Evolutionary conservation across 2,797 vertebrate species (phyloP), one percentile per base, ranked within the genome.

Genomic region (Amblyopsis hoosieri): DNA sequence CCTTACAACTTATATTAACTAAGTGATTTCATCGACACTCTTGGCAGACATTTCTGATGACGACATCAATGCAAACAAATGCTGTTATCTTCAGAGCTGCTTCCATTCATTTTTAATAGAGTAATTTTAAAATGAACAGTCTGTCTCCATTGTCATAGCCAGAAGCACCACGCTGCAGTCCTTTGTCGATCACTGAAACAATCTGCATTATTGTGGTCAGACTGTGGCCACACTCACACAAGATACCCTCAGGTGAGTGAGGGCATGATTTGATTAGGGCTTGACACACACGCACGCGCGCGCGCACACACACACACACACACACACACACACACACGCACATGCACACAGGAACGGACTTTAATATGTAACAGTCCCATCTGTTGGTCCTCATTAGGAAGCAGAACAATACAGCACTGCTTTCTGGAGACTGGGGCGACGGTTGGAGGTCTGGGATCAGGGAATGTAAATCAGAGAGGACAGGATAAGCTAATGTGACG

Each of bases 31-130:
- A 11, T 54, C 52, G 17, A 3, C 12, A 7, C 49, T 9, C n/a
- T 51, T 14, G 15, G 8, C 15, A 53, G 23, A 11, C 17, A 53
- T 23, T 53, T 72, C 75, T 63, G 71, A 75, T 61, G 59, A 55
- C 8, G 8, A 42, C 9, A 2, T 54, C 72, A 66, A 52, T 77
- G 4, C n/a, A 56, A 55, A 12, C 51, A 19, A 54, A 12, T 37
- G 55, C 52, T 46, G 54, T 75, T 75, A 63, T 45, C 9, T 48
- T 62, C 45, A 14, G 1, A 12, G 23, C 33, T 56, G 12, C 57
- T 6, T 0, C n/a, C 60, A 83, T 80, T 45, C 45, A 83, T 80
- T 77, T 79, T 84, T 78, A 56, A 81, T 72, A 2, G 54, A 51
- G 17, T 63, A 45, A 62, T 71, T 78, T 72, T 55, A 63, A 62